phyloP scores from a whole-genome alignment of 2,888 invertebrate genomes.

The Hecatera dysodea region DNA sequence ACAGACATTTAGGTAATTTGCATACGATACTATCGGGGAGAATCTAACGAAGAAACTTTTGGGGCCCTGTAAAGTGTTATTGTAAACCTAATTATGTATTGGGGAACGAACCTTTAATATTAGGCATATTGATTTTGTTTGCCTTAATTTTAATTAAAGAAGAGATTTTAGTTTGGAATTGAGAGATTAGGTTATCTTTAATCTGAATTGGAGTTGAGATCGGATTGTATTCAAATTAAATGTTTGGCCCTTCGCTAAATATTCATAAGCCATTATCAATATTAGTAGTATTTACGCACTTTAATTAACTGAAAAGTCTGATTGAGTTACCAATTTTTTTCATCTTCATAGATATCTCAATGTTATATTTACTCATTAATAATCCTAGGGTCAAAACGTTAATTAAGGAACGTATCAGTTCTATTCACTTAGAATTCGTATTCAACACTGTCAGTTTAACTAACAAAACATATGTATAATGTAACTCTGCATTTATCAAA shows the following conservation, averaged over 20 bases:
- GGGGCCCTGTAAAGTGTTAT: conserved; percentile 70
- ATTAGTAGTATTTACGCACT: conserved; percentile 7
- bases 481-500: too few species aligned
- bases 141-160: conserved; percentile 57
- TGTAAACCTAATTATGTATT: conserved; percentile 64
- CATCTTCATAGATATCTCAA: neutral
- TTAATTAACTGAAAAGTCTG: neutral
- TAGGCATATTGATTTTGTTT: conserved; percentile 48
- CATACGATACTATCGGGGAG: conserved; percentile 80
- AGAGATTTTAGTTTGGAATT: conserved; percentile 47
- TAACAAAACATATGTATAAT: too few species aligned
- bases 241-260: conserved; percentile 11
- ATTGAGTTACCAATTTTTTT: neutral
- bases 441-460: too few species aligned
- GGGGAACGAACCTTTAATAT: conserved; percentile 39
- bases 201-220: conserved; percentile 24
- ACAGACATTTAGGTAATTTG: conserved; percentile 82
- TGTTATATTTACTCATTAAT: neutral
- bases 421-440: too few species aligned
- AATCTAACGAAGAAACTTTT: conserved; percentile 80
- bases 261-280: conserved; percentile 6
- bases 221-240: conserved; percentile 1
- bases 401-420: neutral
- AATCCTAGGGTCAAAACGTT: neutral
- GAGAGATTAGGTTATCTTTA: conserved; percentile 49